phyloP scores from a whole-genome alignment of 2,888 invertebrate genomes.

The Cephus runcator region DNA sequence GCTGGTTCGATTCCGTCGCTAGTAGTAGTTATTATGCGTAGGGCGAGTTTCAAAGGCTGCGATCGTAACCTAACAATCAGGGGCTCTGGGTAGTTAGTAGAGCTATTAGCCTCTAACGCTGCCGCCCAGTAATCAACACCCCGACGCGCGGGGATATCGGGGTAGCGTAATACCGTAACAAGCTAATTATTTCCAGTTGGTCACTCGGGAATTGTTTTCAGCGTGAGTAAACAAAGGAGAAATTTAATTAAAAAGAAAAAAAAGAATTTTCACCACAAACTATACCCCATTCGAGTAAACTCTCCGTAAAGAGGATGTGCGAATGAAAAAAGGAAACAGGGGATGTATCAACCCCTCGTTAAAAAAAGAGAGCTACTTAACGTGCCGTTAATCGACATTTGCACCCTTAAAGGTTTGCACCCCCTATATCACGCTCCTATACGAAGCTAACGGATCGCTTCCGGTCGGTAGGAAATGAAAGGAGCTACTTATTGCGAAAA shows the following conservation, averaged over 20 bases:
- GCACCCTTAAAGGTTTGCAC: not conserved
- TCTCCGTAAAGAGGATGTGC: not conserved
- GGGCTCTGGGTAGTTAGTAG: constrained; percentile 39
- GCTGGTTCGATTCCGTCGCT: constrained; percentile 4
- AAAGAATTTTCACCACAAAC: not conserved
- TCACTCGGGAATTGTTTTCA: constrained; percentile 21
- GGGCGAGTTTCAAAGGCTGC: constrained; percentile 38
- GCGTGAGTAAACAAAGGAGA: not conserved
- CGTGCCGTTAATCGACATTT: not conserved
- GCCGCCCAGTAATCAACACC: constrained; percentile 43
- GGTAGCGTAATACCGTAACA: constrained; percentile 25
- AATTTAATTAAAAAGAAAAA: not conserved
- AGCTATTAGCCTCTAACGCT: constrained; percentile 37
- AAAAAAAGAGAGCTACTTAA: not conserved
- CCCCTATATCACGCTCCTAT: not conserved
- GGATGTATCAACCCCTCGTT: not conserved
- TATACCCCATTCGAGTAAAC: not conserved
- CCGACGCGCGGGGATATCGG: not conserved
- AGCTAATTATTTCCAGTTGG: constrained; percentile 31
- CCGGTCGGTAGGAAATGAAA: not conserved
- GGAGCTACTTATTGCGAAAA: not conserved
- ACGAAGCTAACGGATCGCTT: not conserved
- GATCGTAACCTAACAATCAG: constrained; percentile 43
- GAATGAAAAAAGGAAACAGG: not conserved
- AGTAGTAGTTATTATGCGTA: constrained; percentile 20